Percentiles rank a stretch among this genome's conserved stretches.
phyloP scores from a whole-genome alignment of 1,140 invertebrate species.

The Hylaeus volcanicus region DNA sequence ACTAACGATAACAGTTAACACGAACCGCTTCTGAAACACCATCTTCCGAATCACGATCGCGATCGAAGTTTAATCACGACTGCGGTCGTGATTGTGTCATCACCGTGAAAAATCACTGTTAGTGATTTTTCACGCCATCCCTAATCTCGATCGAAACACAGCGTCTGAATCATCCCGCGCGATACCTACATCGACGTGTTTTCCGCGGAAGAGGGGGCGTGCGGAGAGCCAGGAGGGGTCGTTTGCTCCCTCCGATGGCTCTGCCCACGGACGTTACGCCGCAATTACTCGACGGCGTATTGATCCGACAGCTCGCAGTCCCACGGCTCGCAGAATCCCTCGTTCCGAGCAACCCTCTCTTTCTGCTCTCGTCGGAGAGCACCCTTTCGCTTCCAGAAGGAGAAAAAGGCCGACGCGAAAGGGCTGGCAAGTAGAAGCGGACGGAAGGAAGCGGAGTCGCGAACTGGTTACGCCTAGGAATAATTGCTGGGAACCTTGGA shows the following conservation, averaged over 20 bases:
- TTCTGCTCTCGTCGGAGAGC: slow-evolving; percentile 23
- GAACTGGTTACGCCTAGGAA: neutral
- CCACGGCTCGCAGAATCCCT: slow-evolving; percentile 67
- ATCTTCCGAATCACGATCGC: too few species aligned
- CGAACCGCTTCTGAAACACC: too few species aligned
- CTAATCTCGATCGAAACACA: slow-evolving; percentile 23
- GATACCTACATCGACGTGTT: slow-evolving; percentile 58
- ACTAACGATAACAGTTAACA: too few species aligned
- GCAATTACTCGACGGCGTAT: slow-evolving; percentile 67
- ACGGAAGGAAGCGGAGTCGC: neutral
- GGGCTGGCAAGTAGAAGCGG: slow-evolving; percentile 3
- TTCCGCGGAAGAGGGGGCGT: slow-evolving; percentile 12
- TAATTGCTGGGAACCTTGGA: neutral
- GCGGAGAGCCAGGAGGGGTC: slow-evolving; percentile 21
- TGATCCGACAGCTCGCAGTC: slow-evolving; percentile 65
- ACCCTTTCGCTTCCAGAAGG: slow-evolving; percentile 55
- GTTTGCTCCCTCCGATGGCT: slow-evolving; percentile 48
- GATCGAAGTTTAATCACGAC: too few species aligned
- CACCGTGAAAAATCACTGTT: too few species aligned
- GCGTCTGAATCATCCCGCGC: slow-evolving; percentile 44
- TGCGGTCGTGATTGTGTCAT: too few species aligned
- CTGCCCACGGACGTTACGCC: slow-evolving; percentile 59
- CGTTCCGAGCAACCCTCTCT: slow-evolving; percentile 42
- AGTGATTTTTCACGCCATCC: too few species aligned
- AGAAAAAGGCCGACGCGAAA: slow-evolving; percentile 47